These are phyloP conservation scores for Anneissia japonica DNA, from an alignment of 35 echinoderm and acorn worm species.

Conservation along the genomic window DNA sequence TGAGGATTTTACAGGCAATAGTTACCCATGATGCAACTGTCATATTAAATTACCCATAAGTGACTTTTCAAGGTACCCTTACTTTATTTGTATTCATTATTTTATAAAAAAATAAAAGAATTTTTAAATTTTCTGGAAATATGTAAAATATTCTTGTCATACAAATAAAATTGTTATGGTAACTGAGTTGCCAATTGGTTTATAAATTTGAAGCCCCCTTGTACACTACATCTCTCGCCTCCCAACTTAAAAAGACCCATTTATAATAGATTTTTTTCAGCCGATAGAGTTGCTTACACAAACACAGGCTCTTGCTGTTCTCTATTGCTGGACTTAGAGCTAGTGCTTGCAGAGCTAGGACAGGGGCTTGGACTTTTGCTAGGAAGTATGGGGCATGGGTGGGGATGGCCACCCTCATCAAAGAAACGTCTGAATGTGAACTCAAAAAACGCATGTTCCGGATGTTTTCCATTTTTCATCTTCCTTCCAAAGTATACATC, in stretches of 20 bases:
- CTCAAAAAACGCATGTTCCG: slow-evolving; percentile 96
- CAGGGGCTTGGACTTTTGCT: slow-evolving; percentile 3
- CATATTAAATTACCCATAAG: not conserved
- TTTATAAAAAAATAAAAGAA: too few relatives aligned
- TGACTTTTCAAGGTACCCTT: not conserved
- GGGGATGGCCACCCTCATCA: slow-evolving; percentile 68
- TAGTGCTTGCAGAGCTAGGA: slow-evolving; percentile 34
- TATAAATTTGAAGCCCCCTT: too few relatives aligned
- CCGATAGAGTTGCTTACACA: slow-evolving; percentile 26
- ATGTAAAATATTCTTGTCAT: too few relatives aligned
- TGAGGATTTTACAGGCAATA: not conserved
- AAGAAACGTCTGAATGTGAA: slow-evolving; percentile 94
- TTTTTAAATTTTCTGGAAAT: too few relatives aligned
- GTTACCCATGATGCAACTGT: not conserved
- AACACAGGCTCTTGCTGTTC: slow-evolving; percentile 89
- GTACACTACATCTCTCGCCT: too few relatives aligned
- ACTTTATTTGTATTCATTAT: too few relatives aligned
- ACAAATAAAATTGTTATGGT: not conserved
- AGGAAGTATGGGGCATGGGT: slow-evolving; percentile 37
- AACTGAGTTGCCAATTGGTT: not conserved
- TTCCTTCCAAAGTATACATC: slow-evolving; percentile 12
- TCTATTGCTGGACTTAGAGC: slow-evolving; percentile 23
- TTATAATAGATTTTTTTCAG: not conserved
- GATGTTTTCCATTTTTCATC: slow-evolving; percentile 40
- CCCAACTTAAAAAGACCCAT: too few relatives aligned